Evolutionary conservation across 2,113 vertebrate genomes (phyloP).

Genomic region (Oryzias woworae): DNA sequence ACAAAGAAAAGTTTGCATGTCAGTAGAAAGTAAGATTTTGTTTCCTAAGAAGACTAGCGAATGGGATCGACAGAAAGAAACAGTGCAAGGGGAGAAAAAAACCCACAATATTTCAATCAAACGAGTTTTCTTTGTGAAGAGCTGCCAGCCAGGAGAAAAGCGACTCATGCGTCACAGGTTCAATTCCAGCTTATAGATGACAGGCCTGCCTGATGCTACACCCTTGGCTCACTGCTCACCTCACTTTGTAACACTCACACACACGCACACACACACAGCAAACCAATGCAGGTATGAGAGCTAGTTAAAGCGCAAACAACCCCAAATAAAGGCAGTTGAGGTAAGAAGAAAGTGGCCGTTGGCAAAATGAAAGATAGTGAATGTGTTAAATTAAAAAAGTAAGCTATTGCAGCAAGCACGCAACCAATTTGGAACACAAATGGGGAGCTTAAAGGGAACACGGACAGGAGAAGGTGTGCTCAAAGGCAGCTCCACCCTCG

Average conservation of each 20-base stretch:
- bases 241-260: conserved; percentile 49
- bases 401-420: conserved; percentile 54
- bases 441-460: conserved; percentile 72
- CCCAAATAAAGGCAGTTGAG: conserved; percentile 49
- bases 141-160: conserved; percentile 59
- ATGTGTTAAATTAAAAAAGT: conserved; percentile 63
- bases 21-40: conserved; percentile 67
- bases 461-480: conserved; percentile 67
- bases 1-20: conserved; percentile 78
- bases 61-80: conserved; percentile 63
- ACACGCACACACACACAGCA: conserved; percentile 8
- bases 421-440: conserved; percentile 74
- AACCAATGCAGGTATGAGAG: conserved; percentile 42
- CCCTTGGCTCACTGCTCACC: conserved; percentile 65
- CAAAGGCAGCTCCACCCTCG: conserved; percentile 78
- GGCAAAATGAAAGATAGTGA: conserved; percentile 63
- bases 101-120: conserved; percentile 67
- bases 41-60: conserved; percentile 55
- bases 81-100: conserved; percentile 20
- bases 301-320: conserved; percentile 61
- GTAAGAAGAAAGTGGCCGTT: conserved; percentile 67
- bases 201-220: conserved; percentile 70
- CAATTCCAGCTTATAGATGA: conserved; percentile 73
- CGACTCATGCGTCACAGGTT: conserved; percentile 66
- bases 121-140: conserved; percentile 61